phyloP scores from a whole-genome alignment of 2,797 vertebrate genomes.

The Fringilla coelebs region DNA sequence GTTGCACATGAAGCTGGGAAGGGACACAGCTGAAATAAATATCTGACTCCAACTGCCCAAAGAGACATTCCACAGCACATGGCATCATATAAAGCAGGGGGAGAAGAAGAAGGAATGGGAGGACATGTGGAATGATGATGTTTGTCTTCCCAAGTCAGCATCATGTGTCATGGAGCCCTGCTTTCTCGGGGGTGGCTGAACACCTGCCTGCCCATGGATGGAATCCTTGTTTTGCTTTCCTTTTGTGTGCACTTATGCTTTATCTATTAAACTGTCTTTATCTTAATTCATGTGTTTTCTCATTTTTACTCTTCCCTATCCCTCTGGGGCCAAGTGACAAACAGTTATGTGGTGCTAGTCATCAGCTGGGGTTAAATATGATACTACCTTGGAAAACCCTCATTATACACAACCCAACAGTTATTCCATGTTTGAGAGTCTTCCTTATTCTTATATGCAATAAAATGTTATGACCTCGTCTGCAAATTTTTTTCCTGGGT shows the following conservation, averaged over 20 bases:
- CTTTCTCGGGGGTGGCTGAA: not conserved
- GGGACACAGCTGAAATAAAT: not conserved
- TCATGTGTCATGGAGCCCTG: not conserved
- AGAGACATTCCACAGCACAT: not conserved
- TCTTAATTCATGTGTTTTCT: not conserved
- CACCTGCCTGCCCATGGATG: not conserved
- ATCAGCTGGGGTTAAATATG: not conserved
- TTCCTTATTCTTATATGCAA: not conserved
- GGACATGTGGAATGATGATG: no score
- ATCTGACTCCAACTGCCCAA: not conserved
- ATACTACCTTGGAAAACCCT: rapidly evolving
- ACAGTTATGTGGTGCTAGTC: not conserved
- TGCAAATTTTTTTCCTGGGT: not conserved
- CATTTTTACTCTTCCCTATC: not conserved
- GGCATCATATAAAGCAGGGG: not conserved
- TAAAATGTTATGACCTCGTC: not conserved
- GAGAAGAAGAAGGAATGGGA: not conserved
- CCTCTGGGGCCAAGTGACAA: not conserved
- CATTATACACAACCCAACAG: not conserved
- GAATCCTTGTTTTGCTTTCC: not conserved
- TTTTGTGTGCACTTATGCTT: not conserved
- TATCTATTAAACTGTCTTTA: not conserved
- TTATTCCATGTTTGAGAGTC: not conserved
- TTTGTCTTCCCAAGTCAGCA: not conserved
- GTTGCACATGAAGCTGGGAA: not conserved